Evolutionary conservation across 1,140 invertebrate genomes (phyloP).

Genomic region (Elysia chlorotica): DNA sequence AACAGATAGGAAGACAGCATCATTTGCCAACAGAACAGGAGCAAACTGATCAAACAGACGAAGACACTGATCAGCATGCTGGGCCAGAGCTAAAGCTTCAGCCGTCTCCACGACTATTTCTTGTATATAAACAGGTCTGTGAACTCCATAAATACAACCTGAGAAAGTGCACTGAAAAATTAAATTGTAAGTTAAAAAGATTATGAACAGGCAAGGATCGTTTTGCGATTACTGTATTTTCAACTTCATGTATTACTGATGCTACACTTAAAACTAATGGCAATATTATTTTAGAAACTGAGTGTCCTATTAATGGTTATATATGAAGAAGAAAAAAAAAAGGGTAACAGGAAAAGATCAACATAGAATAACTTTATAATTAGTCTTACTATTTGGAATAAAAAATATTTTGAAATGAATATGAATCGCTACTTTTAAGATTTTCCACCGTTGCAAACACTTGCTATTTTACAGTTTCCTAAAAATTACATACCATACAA

Average conservation of each 20-base stretch:
- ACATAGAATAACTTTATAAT: too few relatives aligned
- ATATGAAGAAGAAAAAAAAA: too few relatives aligned
- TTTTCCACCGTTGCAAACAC: too few relatives aligned
- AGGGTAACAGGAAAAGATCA: too few relatives aligned
- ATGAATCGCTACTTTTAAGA: too few relatives aligned
- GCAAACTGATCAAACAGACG: slow-evolving; percentile 8
- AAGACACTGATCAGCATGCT: not conserved
- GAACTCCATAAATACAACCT: not conserved
- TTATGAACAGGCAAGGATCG: not conserved
- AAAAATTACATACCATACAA: too few relatives aligned
- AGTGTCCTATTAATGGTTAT: too few relatives aligned
- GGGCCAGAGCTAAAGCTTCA: slow-evolving; percentile 3
- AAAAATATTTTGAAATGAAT: too few relatives aligned
- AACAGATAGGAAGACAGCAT: not conserved
- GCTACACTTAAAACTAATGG: not conserved
- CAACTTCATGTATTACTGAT: too few relatives aligned
- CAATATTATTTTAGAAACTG: not conserved
- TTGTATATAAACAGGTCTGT: not conserved
- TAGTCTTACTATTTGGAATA: too few relatives aligned
- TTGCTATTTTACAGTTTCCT: too few relatives aligned
- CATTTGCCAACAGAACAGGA: not conserved
- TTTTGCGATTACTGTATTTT: too few relatives aligned
- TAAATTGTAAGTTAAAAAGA: not conserved
- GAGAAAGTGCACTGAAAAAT: not conserved
- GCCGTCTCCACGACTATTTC: slow-evolving; percentile 5